Conservation (phyloP, 2,113 vertebrate genomes). For the Oophaga pumilio region DNA sequence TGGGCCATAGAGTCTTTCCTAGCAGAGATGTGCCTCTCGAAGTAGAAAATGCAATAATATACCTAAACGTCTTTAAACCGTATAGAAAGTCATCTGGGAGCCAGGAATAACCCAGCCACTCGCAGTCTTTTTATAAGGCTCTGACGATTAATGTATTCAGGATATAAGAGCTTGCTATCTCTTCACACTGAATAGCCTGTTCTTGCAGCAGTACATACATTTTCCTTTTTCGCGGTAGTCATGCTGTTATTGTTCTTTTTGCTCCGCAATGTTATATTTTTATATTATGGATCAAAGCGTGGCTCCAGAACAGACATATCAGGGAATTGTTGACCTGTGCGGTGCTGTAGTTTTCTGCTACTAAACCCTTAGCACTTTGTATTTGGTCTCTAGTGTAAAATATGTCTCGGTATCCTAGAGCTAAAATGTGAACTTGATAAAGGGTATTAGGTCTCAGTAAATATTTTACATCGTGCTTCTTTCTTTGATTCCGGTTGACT, state of each 20-base stretch:
- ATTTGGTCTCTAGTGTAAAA: constrained; percentile 51
- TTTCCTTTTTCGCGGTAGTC: not conserved
- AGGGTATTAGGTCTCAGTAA: constrained; percentile 68
- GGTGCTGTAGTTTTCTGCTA: constrained; percentile 27
- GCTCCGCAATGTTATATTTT: not conserved
- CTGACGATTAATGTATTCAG: not conserved
- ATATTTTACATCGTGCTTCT: constrained; percentile 72
- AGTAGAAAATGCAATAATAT: constrained; percentile 46
- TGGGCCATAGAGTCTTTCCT: constrained; percentile 37
- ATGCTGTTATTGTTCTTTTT: not conserved
- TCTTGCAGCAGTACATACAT: not conserved
- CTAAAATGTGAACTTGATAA: constrained; percentile 69
- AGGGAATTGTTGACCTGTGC: constrained; percentile 49
- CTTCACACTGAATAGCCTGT: not conserved
- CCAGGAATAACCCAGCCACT: not conserved
- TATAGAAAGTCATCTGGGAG: constrained; percentile 17
- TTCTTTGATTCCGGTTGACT: constrained; percentile 66
- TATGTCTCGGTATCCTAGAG: constrained; percentile 62
- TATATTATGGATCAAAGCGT: constrained; percentile 20
- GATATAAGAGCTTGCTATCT: not conserved
- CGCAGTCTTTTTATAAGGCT: not conserved
- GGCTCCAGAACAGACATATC: constrained; percentile 15
- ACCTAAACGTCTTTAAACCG: constrained; percentile 6
- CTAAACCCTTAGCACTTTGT: constrained; percentile 51
- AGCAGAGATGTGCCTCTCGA: constrained; percentile 19